Evolutionary conservation across 2,797 vertebrate genomes (phyloP).

Genomic region (Amphiprion clarkii): DNA sequence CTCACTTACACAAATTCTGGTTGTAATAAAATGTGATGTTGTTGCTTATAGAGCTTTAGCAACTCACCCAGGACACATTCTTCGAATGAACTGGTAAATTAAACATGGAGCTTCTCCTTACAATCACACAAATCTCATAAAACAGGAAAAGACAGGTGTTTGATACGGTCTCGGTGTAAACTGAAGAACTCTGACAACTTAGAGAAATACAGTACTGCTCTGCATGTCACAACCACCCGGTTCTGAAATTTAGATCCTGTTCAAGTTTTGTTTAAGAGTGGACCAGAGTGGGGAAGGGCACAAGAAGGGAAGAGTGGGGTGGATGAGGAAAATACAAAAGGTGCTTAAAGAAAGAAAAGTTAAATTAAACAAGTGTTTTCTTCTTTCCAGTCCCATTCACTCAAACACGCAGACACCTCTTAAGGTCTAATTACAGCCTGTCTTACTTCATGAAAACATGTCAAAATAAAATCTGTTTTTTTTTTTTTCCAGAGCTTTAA

Average conservation of each 20-base stretch:
- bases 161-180: constrained; percentile 43
- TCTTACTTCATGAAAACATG: constrained; percentile 54
- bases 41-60: constrained; percentile 46
- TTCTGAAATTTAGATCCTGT: constrained; percentile 54
- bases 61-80: constrained; percentile 38
- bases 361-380: constrained; percentile 52
- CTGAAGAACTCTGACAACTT: constrained; percentile 53
- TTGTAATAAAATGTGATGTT: neutral
- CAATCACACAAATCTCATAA: no score
- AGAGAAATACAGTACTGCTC: constrained; percentile 51
- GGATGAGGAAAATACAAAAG: constrained; percentile 51
- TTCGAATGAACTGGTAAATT: neutral
- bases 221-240: constrained; percentile 17
- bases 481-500: constrained; percentile 49
- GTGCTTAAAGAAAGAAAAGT: constrained; percentile 51
- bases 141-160: constrained; percentile 31
- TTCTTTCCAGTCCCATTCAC: constrained; percentile 61
- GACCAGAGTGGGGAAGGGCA: constrained; percentile 11
- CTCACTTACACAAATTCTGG: no score
- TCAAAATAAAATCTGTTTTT: constrained; percentile 46
- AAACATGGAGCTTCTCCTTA: neutral
- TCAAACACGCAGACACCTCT: constrained; percentile 54
- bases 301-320: neutral
- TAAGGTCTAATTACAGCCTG: constrained; percentile 57
- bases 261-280: constrained; percentile 41